phyloP scores from a whole-genome alignment of 2,113 vertebrate genomes.

The Nesoenas mayeri region DNA sequence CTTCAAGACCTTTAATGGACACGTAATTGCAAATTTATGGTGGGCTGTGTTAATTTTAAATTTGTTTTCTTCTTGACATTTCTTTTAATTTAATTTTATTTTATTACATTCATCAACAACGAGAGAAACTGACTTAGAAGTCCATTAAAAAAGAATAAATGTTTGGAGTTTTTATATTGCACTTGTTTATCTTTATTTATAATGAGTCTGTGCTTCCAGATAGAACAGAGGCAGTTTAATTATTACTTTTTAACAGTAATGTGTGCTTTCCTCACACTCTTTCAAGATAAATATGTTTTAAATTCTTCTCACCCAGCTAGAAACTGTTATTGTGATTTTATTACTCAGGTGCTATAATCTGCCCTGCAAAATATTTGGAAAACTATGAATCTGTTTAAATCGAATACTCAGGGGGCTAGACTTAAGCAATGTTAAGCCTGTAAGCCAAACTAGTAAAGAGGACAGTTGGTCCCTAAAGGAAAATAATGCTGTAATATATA shows the following conservation, averaged over 20 bases:
- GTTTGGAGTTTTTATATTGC: constrained; percentile 30
- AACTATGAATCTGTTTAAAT: constrained; percentile 13
- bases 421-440: background rate
- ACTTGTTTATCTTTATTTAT: constrained; percentile 77
- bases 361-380: constrained; percentile 55
- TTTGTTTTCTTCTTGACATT: constrained; percentile 76
- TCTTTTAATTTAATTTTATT: constrained; percentile 76
- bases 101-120: constrained; percentile 72
- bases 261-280: background rate
- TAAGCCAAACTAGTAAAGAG: background rate
- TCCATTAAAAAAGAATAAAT: constrained; percentile 73
- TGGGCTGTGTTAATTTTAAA: constrained; percentile 73
- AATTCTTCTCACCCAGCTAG: constrained; percentile 33
- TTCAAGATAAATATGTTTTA: constrained; percentile 60
- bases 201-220: constrained; percentile 59
- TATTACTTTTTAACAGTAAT: constrained; percentile 65
- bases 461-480: background rate
- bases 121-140: constrained; percentile 69
- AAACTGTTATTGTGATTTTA: constrained; percentile 41
- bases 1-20: constrained; percentile 71
- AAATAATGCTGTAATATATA: background rate
- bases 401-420: background rate
- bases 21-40: constrained; percentile 71
- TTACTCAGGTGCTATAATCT: background rate
- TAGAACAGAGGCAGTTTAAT: constrained; percentile 55